Percentiles rank a stretch among this genome's conserved stretches.
Conservation (phyloP, 2,113 vertebrate species). For the Aptenodytes forsteri region DNA sequence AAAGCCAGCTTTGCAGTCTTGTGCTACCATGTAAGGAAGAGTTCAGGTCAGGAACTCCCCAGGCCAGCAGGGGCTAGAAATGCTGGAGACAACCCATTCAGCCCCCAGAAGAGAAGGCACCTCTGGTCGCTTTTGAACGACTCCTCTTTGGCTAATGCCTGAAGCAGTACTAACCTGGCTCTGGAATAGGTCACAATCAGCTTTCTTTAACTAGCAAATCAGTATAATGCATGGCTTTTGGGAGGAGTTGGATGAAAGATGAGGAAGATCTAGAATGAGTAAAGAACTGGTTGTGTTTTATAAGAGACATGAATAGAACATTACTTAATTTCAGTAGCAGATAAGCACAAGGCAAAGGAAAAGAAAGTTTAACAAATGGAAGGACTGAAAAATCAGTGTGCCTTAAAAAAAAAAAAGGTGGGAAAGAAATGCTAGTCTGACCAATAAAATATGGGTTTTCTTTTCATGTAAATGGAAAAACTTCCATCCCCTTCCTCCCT, state of each 20-base stretch:
- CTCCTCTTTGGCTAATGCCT: constrained; percentile 73
- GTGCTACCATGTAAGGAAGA: constrained; percentile 18
- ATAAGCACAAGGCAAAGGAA: background rate
- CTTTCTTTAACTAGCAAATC: constrained; percentile 19
- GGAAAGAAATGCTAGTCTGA: constrained; percentile 30
- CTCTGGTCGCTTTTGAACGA: constrained; percentile 61
- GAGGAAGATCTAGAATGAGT: background rate
- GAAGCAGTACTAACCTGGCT: constrained; percentile 45
- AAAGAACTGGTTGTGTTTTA: background rate
- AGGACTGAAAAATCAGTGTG: background rate
- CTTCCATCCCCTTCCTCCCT: background rate
- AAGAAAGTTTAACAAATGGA: background rate
- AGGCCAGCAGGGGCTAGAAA: constrained; percentile 55
- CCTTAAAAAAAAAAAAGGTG: background rate
- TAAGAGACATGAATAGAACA: background rate
- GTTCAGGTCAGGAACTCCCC: constrained; percentile 23
- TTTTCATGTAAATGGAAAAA: background rate
- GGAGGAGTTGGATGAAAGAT: background rate
- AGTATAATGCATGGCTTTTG: background rate
- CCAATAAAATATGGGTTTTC: background rate
- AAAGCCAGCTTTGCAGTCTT: constrained; percentile 46
- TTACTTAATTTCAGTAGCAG: background rate
- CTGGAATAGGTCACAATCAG: background rate
- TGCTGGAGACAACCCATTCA: constrained; percentile 45
- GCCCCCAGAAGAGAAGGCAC: constrained; percentile 71